Evolutionary conservation across 2,113 vertebrate genomes (phyloP).

Genomic region (Dascyllus trimaculatus): DNA sequence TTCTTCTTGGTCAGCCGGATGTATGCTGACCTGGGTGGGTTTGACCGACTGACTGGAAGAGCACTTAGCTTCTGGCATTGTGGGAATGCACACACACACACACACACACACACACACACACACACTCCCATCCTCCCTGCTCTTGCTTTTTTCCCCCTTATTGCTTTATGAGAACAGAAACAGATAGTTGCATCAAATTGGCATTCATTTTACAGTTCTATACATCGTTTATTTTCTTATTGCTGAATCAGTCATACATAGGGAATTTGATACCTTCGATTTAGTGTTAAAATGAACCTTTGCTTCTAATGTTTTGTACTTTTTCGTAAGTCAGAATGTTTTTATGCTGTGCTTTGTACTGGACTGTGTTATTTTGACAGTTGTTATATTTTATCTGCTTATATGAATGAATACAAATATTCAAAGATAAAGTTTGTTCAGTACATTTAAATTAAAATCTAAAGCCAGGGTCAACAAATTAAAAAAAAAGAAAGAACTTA

Average conservation of each 20-base stretch:
- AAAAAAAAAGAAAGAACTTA: background rate
- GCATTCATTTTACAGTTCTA: background rate
- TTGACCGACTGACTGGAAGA: constrained; percentile 69
- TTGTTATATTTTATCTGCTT: too few species aligned
- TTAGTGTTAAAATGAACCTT: background rate
- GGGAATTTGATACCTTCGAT: background rate
- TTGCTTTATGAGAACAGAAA: constrained; percentile 40
- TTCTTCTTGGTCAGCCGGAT: constrained; percentile 56
- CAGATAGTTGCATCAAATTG: background rate
- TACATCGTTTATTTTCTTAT: too few species aligned
- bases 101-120: constrained; percentile 1
- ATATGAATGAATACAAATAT: background rate
- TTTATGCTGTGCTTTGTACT: too few species aligned
- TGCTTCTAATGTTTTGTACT: too few species aligned
- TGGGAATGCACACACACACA: background rate
- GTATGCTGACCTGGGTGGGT: constrained; percentile 39
- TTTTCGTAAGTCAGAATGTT: too few species aligned
- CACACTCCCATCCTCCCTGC: background rate
- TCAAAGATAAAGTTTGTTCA: background rate
- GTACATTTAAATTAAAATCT: background rate
- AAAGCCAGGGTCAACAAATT: background rate
- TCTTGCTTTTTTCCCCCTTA: constrained; percentile 16
- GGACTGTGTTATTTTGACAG: background rate
- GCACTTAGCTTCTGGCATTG: constrained; percentile 71
- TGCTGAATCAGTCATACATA: too few species aligned